Conservation (phyloP, 2,888 invertebrate genomes). For the Pseudoips prasinana region DNA sequence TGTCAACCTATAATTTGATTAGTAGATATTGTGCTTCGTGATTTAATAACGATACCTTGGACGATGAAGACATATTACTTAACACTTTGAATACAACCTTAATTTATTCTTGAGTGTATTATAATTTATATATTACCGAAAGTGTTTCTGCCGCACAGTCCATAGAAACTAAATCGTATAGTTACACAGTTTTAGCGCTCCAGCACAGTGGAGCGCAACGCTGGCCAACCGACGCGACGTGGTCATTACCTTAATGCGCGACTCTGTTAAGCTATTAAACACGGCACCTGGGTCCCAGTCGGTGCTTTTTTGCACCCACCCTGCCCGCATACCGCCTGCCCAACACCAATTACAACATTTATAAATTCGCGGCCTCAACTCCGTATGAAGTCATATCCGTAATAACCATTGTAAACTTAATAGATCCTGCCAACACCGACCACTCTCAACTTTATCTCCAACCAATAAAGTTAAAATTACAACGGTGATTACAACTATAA, state of each 20-base stretch:
- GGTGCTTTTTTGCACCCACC: constrained; percentile 51
- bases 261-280: constrained; percentile 65
- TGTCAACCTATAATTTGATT: no score
- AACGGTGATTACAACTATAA: constrained; percentile 16
- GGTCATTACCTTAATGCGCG: constrained; percentile 65
- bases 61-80: no score
- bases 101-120: no score
- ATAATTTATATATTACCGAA: no score
- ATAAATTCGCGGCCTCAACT: constrained; percentile 54
- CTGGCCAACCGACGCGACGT: constrained; percentile 33
- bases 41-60: no score
- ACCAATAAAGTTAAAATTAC: constrained; percentile 11
- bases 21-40: no score
- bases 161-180: no score
- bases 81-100: no score
- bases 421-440: constrained; percentile 16
- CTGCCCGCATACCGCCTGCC: constrained; percentile 56
- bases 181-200: constrained; percentile 44
- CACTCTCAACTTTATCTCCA: constrained; percentile 24
- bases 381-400: constrained; percentile 63
- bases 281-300: constrained; percentile 56
- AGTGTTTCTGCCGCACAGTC: no score
- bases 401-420: constrained; percentile 51
- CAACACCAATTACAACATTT: constrained; percentile 65
- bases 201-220: constrained; percentile 29